Conservation (phyloP, 2,888 invertebrate species). For the Trissonchulus latispiculum region DNA sequence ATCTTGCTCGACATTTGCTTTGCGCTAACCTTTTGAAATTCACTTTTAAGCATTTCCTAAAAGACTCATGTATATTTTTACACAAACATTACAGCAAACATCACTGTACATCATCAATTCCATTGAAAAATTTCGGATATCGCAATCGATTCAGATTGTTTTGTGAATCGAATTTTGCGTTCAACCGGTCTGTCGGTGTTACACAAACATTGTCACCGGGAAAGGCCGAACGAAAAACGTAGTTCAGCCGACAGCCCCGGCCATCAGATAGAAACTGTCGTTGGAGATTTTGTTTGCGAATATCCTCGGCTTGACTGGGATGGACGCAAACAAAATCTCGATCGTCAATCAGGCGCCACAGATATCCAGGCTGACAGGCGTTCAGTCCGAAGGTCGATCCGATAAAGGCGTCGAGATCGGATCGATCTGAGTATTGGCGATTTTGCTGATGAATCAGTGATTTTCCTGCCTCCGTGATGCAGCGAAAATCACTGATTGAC, state of each 20-base stretch:
- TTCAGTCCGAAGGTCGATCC: conserved; percentile 2
- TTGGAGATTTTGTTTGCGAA: not conserved
- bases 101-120: conserved; percentile 22
- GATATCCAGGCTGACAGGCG: not conserved
- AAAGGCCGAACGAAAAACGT: conserved; percentile 6
- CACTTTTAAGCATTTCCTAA: too few relatives aligned
- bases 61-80: too few relatives aligned
- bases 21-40: too few relatives aligned
- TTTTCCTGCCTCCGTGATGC: not conserved
- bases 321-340: conserved; percentile 7
- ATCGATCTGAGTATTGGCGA: not conserved
- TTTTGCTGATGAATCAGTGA: not conserved
- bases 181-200: not conserved
- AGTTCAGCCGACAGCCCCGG: not conserved
- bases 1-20: too few relatives aligned
- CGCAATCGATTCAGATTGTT: not conserved
- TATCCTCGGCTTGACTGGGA: not conserved
- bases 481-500: not conserved
- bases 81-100: too few relatives aligned
- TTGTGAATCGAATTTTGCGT: not conserved
- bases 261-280: not conserved
- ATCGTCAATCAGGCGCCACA: conserved; percentile 9
- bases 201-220: conserved; percentile 14
- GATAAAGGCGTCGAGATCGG: not conserved
- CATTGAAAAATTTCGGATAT: conserved; percentile 13